phyloP scores from a whole-genome alignment of 2,888 invertebrate genomes.

The Spilarctia lutea region DNA sequence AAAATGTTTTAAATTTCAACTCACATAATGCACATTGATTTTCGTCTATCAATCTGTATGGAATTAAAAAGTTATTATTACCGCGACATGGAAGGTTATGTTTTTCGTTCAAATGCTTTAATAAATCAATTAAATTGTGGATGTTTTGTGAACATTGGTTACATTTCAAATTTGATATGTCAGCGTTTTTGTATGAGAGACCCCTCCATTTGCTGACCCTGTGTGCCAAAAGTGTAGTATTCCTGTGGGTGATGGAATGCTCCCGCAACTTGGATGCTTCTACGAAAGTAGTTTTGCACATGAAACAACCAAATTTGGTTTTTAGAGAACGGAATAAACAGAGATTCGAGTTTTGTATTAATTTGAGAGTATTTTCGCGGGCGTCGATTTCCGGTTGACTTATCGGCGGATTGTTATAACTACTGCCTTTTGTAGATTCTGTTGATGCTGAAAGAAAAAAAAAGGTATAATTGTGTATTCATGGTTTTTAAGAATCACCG shows the following conservation, averaged over 20 bases:
- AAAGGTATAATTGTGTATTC: not conserved
- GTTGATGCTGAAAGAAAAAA: constrained; percentile 31
- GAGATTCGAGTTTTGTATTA: constrained; percentile 67
- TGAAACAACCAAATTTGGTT: constrained; percentile 64
- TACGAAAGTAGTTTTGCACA: constrained; percentile 58
- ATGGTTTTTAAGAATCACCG: no score
- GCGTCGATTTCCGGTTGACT: constrained; percentile 21
- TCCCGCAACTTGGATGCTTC: constrained; percentile 56
- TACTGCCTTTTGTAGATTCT: not conserved
- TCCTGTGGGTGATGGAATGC: constrained; percentile 55
- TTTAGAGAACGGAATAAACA: constrained; percentile 65
- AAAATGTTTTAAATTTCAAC: constrained; percentile 55
- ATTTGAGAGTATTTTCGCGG: constrained; percentile 62
- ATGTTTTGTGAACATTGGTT: constrained; percentile 54
- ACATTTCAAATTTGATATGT: constrained; percentile 65
- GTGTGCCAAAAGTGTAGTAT: constrained; percentile 44
- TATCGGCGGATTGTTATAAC: constrained; percentile 10
- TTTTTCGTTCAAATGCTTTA: constrained; percentile 54
- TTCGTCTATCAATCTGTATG: constrained; percentile 57
- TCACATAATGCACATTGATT: constrained; percentile 59
- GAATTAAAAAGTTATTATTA: constrained; percentile 58
- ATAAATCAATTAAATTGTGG: constrained; percentile 49
- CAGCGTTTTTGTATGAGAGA: constrained; percentile 60
- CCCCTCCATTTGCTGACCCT: constrained; percentile 55
- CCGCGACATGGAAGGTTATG: constrained; percentile 55